Percentiles rank a stretch among this genome's conserved stretches.
These are phyloP conservation scores for Thymelicus lineola DNA, from an alignment of 2,888 invertebrate genomes.

Conservation along the genomic window DNA sequence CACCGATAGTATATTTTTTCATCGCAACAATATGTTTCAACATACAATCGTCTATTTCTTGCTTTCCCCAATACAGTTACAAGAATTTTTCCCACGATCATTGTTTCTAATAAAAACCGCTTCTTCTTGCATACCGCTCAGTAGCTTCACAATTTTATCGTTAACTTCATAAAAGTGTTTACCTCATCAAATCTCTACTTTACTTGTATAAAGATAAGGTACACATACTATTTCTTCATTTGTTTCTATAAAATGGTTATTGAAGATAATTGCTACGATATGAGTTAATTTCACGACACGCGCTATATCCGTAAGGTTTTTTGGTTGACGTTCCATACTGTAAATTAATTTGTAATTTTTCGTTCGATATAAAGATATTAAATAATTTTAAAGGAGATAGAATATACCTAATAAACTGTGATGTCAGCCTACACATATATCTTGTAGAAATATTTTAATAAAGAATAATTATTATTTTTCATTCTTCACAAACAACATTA, in stretches of 20 bases:
- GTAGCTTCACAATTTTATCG: slow-evolving; percentile 42
- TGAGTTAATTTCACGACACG: slow-evolving; percentile 53
- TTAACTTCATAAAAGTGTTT: not conserved
- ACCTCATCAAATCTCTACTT: slow-evolving; percentile 32
- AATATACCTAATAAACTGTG: too few relatives aligned
- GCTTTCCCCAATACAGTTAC: slow-evolving; percentile 67
- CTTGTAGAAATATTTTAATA: too few relatives aligned
- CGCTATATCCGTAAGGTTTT: slow-evolving; percentile 51
- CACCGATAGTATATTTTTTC: slow-evolving; percentile 10
- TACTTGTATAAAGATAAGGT: slow-evolving; percentile 27
- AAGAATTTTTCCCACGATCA: slow-evolving; percentile 73
- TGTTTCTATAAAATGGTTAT: slow-evolving; percentile 33
- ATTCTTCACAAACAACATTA: too few relatives aligned
- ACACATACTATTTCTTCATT: slow-evolving; percentile 2
- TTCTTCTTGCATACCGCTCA: slow-evolving; percentile 50
- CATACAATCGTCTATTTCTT: slow-evolving; percentile 62
- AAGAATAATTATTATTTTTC: too few relatives aligned
- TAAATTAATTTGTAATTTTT: not conserved
- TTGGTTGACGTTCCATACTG: slow-evolving; percentile 30
- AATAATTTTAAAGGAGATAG: too few relatives aligned
- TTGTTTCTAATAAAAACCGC: slow-evolving; percentile 61
- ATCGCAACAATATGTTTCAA: slow-evolving; percentile 48
- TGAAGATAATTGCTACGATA: slow-evolving; percentile 49
- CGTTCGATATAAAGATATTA: too few relatives aligned
- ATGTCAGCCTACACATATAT: too few relatives aligned